phyloP scores from a whole-genome alignment of 1,140 invertebrate genomes.

The Drosophila orena region DNA sequence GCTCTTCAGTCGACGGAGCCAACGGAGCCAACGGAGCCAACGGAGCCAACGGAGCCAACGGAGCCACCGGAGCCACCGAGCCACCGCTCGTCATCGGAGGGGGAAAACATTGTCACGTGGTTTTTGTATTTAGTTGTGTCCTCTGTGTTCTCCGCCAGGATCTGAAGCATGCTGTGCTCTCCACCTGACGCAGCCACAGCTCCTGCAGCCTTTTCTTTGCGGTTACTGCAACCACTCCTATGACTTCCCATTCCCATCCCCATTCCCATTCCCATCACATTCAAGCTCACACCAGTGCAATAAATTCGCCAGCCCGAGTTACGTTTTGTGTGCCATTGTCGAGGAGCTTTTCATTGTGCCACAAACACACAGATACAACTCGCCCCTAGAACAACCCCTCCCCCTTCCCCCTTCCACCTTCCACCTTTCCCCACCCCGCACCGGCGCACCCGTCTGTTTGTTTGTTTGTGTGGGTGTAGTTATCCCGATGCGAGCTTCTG shows the following conservation, averaged over 20 bases:
- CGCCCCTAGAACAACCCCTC: background rate
- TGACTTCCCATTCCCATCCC: slow-evolving; percentile 25
- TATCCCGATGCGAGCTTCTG: slow-evolving; percentile 7
- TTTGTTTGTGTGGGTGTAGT: slow-evolving; percentile 16
- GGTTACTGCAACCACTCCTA: slow-evolving; percentile 52
- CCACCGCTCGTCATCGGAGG: slow-evolving; percentile 11
- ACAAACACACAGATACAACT: slow-evolving; percentile 27
- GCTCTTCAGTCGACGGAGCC: slow-evolving; percentile 4
- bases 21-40: too few relatives aligned
- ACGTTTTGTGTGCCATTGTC: slow-evolving; percentile 35
- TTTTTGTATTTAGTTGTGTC: slow-evolving; percentile 75
- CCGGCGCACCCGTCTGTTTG: too few relatives aligned
- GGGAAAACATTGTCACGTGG: slow-evolving; percentile 77
- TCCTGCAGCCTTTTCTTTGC: slow-evolving; percentile 47
- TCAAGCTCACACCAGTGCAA: slow-evolving; percentile 25
- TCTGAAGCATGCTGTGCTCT: slow-evolving; percentile 7
- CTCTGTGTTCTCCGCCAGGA: slow-evolving; percentile 5
- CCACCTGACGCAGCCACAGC: slow-evolving; percentile 23
- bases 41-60: too few relatives aligned
- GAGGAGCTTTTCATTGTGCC: slow-evolving; percentile 32
- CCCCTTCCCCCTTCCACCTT: too few relatives aligned
- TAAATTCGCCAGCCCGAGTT: slow-evolving; percentile 42
- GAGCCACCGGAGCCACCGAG: too few relatives aligned
- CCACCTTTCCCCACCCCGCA: too few relatives aligned
- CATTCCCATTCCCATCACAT: slow-evolving; percentile 22